Base-by-base conservation (phyloP, 2,113 vertebrate species). In the Chamaea fasciata region DNA sequence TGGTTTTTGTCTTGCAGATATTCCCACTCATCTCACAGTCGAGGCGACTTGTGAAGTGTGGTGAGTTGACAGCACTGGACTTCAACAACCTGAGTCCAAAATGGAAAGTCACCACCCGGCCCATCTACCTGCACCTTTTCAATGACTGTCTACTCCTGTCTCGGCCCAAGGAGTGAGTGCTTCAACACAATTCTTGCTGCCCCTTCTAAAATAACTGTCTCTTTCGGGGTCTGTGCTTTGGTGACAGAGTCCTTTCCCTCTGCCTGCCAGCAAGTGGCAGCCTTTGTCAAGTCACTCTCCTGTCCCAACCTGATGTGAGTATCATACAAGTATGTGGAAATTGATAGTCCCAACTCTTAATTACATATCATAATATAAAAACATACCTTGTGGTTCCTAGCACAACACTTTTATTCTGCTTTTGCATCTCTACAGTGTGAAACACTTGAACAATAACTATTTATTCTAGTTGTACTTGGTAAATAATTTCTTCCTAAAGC, bases 1-100 rank as follows among this genome's bases (percentile, higher is more conserved):
- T 91, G 49, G 19, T 49, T 65, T 60, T 57, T 50, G 5, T 53
- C 73, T 86, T 74, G 5, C 80, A 99, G 99, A 99, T 99, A 83
- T 98, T 99, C 77, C 99, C 99, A 17, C 98, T 99, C 81, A 98
- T 99, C 91, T 99, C 99, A 37, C 99, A 99, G 97, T 99, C 99
- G 1, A 99, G 99, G 68, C 96, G 99, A 94, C 97, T 99, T 94
- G 98, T 99, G 68, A 98, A 99, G 56, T 98, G 99, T 65, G 99
- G 99, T 9, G 97, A 97, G 35, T 97, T 99, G 75, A 98, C 98
- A 11, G 98, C 99, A 55, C 98, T 99, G 60, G 98, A 98, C 55
- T 97, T 97, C 91, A 97, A 88, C 37, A 96, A 83, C 24, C 82
- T 55, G 2, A 97, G 96, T 37, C 82, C 97, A 73, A 98, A 98